A percentile compares a stretch with the other conserved stretches of the same genome.
Conservation (phyloP, 2,113 vertebrate genomes). For the Electrona antarctica region DNA sequence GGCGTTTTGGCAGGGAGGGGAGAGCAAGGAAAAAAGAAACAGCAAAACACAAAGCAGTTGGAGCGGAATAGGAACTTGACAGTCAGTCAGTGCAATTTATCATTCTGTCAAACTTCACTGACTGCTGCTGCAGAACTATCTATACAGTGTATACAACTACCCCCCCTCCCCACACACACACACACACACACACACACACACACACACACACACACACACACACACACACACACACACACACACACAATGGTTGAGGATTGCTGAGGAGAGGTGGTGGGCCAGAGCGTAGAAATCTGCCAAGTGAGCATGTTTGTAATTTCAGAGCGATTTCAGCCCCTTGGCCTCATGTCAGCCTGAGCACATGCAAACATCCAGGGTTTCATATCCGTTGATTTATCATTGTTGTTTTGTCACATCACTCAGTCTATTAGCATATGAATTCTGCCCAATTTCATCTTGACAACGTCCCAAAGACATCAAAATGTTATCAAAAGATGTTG, state of each 20-base stretch:
- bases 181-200: too few relatives aligned
- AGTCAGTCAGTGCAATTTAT: constrained; percentile 76
- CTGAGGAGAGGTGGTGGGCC: constrained; percentile 32
- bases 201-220: too few relatives aligned
- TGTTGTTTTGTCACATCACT: too few relatives aligned
- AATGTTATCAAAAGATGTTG: too few relatives aligned
- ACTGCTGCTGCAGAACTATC: constrained; percentile 68
- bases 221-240: too few relatives aligned
- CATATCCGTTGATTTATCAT: background rate
- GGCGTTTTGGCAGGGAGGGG: constrained; percentile 47
- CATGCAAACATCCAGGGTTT: background rate
- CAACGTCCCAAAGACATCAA: too few relatives aligned
- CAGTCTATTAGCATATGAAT: too few relatives aligned
- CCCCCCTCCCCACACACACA: too few relatives aligned
- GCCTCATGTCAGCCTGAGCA: constrained; percentile 23
- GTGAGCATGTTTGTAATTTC: constrained; percentile 50
- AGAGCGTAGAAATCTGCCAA: constrained; percentile 48
- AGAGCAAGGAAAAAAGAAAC: constrained; percentile 26
- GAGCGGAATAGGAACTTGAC: constrained; percentile 67
- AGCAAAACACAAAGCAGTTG: constrained; percentile 66
- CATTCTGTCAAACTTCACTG: constrained; percentile 76
- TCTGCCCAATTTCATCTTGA: too few relatives aligned
- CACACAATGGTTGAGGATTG: constrained; percentile 43
- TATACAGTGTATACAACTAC: constrained; percentile 32
- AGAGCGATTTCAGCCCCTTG: constrained; percentile 44